Evolutionary conservation across 2,113 vertebrate species (phyloP), one percentile per base, ranked within the genome.

Genomic region (Cryptotis parvus): DNA sequence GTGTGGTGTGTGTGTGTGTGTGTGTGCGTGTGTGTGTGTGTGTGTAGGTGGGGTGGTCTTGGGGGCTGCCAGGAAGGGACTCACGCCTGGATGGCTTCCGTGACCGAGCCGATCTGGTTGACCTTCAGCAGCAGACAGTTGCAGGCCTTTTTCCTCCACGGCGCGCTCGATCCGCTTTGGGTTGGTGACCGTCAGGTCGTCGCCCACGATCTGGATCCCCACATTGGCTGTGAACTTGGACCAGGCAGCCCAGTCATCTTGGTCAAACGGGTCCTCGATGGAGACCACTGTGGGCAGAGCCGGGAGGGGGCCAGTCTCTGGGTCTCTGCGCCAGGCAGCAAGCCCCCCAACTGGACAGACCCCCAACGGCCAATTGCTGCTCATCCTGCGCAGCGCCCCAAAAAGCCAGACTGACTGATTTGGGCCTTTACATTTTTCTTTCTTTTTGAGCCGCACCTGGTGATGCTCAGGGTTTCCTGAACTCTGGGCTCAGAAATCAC

Each of bases 191-290:
- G 99, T 99, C 97, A 99, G 96, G 91, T 99, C 99, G 1, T 99
- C 99, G 58, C 99, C 99, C 78, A 99, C 99, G 72, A 99, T 98
- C 98, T 99, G 99, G 96, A 99, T 99, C 52, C 98, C 98, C 63
- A 98, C 98, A 2, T 98, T 98, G 84, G 98, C 98, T 0, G 99
- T 99, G 95, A 99, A 98, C 97, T 98, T 98, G 49, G 98, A 97
- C 99, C 99, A 99, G 82, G 98, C 98, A 9, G 98, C 98, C 99
- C 99, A 99, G 84, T 99, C 99, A 61, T 99, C 99, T 95, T 99
- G 99, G 95, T 99, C 99, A 96, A 99, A 99, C 1, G 99, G 99
- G 93, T 99, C 99, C 97, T 99, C 99, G 70, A 99, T 99, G 89
- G 99, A 99, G 65, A 99, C 99, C 96, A 99, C 99, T 99, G 96